These are phyloP conservation scores for Drosophila kanapiae DNA, from an alignment of 1,140 invertebrate genomes.

Conservation along the genomic window DNA sequence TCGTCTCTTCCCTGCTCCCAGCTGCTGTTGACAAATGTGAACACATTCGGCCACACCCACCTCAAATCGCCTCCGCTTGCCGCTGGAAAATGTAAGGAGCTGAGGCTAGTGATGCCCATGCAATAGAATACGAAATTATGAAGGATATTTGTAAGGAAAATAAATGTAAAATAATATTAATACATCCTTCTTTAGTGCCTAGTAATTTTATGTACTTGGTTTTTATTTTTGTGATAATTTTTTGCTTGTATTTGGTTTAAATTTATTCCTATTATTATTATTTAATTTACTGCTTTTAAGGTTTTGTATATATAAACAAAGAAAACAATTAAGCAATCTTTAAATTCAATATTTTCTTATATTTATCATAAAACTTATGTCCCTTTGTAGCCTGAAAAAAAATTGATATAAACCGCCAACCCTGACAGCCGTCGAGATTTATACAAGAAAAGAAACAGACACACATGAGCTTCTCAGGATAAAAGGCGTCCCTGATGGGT, in stretches of 20 bases:
- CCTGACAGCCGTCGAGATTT: slow-evolving; percentile 50
- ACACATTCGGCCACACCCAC: slow-evolving; percentile 62
- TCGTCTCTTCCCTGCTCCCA: not conserved
- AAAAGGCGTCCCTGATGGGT: not conserved
- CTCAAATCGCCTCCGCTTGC: not conserved
- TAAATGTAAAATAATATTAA: not conserved
- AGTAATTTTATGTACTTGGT: rapidly evolving
- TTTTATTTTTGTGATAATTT: not conserved
- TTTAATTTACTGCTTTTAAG: not conserved
- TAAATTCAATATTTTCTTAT: too few relatives aligned
- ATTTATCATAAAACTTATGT: not conserved
- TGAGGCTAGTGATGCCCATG: slow-evolving; percentile 8
- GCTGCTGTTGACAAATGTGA: slow-evolving; percentile 70
- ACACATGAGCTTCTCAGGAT: slow-evolving; percentile 34
- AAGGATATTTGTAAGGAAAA: too few relatives aligned
- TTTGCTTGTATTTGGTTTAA: not conserved
- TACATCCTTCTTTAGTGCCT: too few relatives aligned
- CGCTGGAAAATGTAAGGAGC: slow-evolving; percentile 16
- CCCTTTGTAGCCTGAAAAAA: not conserved
- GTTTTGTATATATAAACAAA: too few relatives aligned
- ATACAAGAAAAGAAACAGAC: slow-evolving; percentile 65
- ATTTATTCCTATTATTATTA: not conserved
- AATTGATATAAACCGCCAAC: slow-evolving; percentile 20
- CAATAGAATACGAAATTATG: not conserved
- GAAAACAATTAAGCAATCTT: not conserved